Evolutionary conservation across 2,888 invertebrate species (phyloP), one percentile per base, ranked within the genome.

Genomic region (Antheraea yamamai): DNA sequence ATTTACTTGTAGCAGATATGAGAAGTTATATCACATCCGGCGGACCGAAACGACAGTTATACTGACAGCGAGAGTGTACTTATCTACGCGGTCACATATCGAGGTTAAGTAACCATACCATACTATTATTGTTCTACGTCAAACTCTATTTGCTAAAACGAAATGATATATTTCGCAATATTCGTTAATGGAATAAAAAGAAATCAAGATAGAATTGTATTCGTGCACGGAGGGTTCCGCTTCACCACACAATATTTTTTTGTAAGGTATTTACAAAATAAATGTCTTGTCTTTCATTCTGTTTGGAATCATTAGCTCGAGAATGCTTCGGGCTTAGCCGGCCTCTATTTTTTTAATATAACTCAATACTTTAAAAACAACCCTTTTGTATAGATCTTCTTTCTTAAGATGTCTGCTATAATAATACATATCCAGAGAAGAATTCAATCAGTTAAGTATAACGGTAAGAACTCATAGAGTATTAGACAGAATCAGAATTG

Each of bases 1-100:
- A 66, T 66, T 66, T 14, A 66, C 30, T 66, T 66, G 30, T 16
- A 12, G 26, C 26, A 66, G 30, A 26, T 66, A 7, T 66, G 30
- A 66, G 30, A 30, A 66, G 30, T 66, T 66, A 66, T 66, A 66
- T 66, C 26, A 66, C 30, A 66, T 64, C 64, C 64, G 30, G 64
- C 64, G 64, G 30, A 64, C 64, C 16, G 64, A 14, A 66, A 66
- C 30, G 64, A 66, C 64, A 66, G 64, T 66, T 66, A 30, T 30
- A 66, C 18, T 16, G 30, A 66, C 64, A 66, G 12, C 18, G 30
- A 66, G 16, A 66, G 64, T 66, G 16, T 26, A 66, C 26, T 66
- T 6, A 61, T 61, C 61, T 23, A 61, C 61, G 61, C 61, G 23
- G 23, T 61, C 61, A 61, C 26, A 26, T 66, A 66, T 30, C 64